Evolutionary conservation across 2,113 vertebrate species (phyloP).

Genomic region (Alces alces): DNA sequence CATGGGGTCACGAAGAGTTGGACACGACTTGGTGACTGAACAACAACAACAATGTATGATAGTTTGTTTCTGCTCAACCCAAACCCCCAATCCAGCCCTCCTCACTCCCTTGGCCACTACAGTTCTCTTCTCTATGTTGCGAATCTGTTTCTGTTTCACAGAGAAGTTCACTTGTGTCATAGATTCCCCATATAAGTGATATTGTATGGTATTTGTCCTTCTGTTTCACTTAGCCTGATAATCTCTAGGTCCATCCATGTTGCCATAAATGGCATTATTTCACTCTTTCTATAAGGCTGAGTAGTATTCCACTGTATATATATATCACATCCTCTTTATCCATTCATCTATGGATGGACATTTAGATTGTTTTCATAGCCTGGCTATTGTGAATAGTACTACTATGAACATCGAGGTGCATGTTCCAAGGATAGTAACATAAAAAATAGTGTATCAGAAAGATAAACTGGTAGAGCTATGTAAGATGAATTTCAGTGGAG

Average conservation of each 20-base stretch:
- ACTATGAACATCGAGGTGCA: background rate
- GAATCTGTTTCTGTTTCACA: background rate
- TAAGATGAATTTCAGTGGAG: background rate
- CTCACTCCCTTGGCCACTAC: background rate
- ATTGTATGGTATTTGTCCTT: background rate
- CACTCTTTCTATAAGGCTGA: background rate
- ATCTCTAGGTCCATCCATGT: background rate
- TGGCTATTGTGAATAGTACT: background rate
- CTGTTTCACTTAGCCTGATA: background rate
- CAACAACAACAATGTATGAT: rapidly evolving
- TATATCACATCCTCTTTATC: background rate
- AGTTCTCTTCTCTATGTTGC: background rate
- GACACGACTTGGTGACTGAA: rapidly evolving
- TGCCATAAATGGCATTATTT: background rate
- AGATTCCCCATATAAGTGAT: background rate
- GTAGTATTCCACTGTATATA: background rate
- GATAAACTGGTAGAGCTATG: background rate
- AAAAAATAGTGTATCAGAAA: background rate
- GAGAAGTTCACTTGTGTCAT: background rate
- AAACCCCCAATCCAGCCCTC: background rate
- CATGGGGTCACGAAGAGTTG: background rate
- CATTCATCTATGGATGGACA: background rate
- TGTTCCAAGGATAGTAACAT: background rate
- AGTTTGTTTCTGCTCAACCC: background rate
- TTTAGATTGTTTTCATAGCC: background rate